phyloP scores from a whole-genome alignment of 2,113 vertebrate genomes.

The Chloebia gouldiae region DNA sequence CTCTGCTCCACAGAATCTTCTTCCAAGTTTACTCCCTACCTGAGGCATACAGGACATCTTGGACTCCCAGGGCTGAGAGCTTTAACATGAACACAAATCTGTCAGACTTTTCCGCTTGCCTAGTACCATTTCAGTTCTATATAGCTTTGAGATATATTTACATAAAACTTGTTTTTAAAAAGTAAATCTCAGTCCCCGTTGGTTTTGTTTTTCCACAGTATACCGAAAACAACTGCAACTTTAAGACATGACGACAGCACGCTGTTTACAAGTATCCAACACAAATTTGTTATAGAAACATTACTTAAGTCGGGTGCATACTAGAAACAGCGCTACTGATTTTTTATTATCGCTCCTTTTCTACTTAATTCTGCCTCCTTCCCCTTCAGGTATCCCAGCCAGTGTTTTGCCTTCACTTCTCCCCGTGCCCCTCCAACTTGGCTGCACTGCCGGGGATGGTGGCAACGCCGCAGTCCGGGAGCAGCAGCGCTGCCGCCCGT shows the following conservation, averaged over 20 bases:
- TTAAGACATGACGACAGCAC: neutral
- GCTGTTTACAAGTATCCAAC: neutral
- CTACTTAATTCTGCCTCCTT: neutral
- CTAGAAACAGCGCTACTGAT: neutral
- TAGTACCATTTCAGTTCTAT: neutral
- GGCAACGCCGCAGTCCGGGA: rapidly evolving
- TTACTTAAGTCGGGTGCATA: too few relatives aligned
- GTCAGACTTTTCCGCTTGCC: neutral
- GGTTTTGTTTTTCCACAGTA: neutral
- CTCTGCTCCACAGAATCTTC: neutral
- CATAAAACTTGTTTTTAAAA: neutral
- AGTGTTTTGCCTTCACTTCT: rapidly evolving
- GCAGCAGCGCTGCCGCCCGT: neutral
- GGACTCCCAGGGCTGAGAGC: neutral
- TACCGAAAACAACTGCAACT: neutral
- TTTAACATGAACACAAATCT: neutral
- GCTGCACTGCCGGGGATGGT: rapidly evolving
- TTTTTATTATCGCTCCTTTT: neutral
- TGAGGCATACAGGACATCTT: neutral
- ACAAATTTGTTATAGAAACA: neutral
- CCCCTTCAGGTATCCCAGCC: rapidly evolving
- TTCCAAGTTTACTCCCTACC: neutral
- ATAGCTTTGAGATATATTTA: neutral
- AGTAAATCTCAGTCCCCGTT: too few relatives aligned
- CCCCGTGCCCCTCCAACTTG: rapidly evolving